These are phyloP conservation scores for Daktulosphaira vitifoliae DNA, from an alignment of 1,140 invertebrate genomes.

Conservation along the genomic window DNA sequence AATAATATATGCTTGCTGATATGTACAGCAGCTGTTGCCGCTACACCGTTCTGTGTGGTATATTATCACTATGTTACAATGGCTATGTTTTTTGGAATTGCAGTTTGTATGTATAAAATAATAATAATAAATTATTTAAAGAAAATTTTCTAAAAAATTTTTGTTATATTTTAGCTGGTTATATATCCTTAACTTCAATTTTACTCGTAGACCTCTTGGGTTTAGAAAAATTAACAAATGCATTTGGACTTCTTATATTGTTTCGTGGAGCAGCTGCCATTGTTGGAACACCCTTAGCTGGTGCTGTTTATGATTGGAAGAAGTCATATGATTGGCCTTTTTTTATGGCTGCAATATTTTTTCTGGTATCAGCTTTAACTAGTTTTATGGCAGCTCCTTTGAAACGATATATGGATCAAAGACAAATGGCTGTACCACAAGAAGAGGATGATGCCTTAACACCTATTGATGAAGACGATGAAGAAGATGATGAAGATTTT, in stretches of 20 bases:
- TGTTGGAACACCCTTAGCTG: conserved; percentile 70
- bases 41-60: conserved; percentile 72
- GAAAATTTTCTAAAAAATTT: not conserved
- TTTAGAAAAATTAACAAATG: conserved; percentile 89
- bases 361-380: conserved; percentile 72
- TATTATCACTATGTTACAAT: conserved; percentile 71
- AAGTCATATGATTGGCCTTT: conserved; percentile 80
- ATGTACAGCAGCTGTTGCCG: conserved; percentile 73
- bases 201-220: conserved; percentile 93
- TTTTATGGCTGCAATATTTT: conserved; percentile 81
- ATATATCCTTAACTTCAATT: conserved; percentile 95
- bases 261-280: conserved; percentile 89
- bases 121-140: no score
- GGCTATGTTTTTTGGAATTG: conserved; percentile 87
- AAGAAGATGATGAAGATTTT: conserved; percentile 55
- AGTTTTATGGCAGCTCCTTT: conserved; percentile 74
- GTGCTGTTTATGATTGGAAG: conserved; percentile 80
- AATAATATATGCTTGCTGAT: conserved; percentile 91
- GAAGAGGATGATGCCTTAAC: conserved; percentile 58
- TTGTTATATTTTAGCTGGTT: conserved; percentile 66
- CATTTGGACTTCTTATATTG: conserved; percentile 89
- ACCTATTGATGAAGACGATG: conserved; percentile 70
- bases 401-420: conserved; percentile 46
- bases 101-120: conserved; percentile 71
- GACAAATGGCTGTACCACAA: conserved; percentile 45